These are phyloP conservation scores for Halcyon senegalensis DNA, from an alignment of 2,113 vertebrate species.

Conservation along the genomic window DNA sequence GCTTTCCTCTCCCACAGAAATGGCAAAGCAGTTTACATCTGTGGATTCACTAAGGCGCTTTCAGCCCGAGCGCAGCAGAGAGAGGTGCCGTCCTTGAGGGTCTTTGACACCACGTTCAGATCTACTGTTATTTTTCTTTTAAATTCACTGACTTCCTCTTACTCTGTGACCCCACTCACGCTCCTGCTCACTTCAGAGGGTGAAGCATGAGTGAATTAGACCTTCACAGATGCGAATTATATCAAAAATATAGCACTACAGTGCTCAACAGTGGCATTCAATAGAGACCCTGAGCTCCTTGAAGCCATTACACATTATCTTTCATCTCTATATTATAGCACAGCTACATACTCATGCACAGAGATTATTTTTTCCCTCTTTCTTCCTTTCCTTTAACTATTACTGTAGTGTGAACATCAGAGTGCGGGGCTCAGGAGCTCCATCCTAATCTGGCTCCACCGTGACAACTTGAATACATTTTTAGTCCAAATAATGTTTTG, in stretches of 20 bases:
- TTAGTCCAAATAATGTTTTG: background rate
- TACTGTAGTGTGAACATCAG: background rate
- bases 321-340: constrained; percentile 49
- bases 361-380: background rate
- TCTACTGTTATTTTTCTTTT: constrained; percentile 7
- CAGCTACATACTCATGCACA: constrained; percentile 16
- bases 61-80: background rate
- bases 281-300: background rate
- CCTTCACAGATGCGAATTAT: constrained; percentile 57
- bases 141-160: background rate
- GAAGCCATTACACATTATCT: constrained; percentile 25
- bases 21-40: background rate
- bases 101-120: background rate
- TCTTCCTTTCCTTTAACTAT: background rate
- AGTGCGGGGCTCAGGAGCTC: background rate
- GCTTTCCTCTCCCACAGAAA: constrained; percentile 4
- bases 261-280: constrained; percentile 14
- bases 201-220: constrained; percentile 39
- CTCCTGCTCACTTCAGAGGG: background rate
- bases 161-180: background rate
- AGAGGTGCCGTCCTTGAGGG: background rate
- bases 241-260: background rate
- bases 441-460: background rate
- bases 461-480: background rate
- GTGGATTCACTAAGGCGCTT: background rate